Conservation (phyloP, 2,797 vertebrate genomes). For the Anabacerthia variegaticeps region DNA sequence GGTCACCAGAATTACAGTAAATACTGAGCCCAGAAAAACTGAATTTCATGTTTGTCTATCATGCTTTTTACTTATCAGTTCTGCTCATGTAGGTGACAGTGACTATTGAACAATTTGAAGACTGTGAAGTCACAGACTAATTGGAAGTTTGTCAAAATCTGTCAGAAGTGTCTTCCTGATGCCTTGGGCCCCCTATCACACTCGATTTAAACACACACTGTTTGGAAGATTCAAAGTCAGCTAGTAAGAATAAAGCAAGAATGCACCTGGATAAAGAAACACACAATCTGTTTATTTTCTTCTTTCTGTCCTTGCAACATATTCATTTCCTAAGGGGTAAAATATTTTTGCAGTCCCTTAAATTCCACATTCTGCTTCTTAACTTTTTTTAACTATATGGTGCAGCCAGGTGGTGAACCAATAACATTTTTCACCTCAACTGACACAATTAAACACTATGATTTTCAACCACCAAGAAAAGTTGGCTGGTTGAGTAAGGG, state of each 20-base stretch:
- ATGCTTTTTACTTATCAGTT: neutral
- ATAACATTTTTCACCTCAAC: slow-evolving; percentile 32
- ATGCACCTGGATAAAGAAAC: neutral
- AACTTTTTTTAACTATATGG: neutral
- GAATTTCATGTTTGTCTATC: neutral
- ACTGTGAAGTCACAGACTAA: neutral
- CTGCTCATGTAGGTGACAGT: neutral
- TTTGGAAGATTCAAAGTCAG: neutral
- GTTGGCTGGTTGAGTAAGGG: slow-evolving; percentile 56
- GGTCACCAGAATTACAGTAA: neutral
- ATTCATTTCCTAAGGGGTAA: neutral
- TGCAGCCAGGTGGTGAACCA: slow-evolving; percentile 39
- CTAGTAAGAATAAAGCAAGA: neutral
- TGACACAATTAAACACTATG: slow-evolving; percentile 57
- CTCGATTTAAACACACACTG: neutral
- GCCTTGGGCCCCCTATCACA: neutral
- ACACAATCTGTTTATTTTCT: neutral
- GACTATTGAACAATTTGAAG: neutral
- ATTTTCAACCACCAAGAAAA: slow-evolving; percentile 61
- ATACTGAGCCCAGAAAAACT: neutral
- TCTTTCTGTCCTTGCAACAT: neutral
- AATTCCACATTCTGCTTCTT: neutral
- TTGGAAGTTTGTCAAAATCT: neutral
- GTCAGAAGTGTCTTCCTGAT: neutral
- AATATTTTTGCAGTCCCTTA: neutral